Evolutionary conservation across 2,888 invertebrate genomes (phyloP).

Genomic region (Parthenolecanium corni): DNA sequence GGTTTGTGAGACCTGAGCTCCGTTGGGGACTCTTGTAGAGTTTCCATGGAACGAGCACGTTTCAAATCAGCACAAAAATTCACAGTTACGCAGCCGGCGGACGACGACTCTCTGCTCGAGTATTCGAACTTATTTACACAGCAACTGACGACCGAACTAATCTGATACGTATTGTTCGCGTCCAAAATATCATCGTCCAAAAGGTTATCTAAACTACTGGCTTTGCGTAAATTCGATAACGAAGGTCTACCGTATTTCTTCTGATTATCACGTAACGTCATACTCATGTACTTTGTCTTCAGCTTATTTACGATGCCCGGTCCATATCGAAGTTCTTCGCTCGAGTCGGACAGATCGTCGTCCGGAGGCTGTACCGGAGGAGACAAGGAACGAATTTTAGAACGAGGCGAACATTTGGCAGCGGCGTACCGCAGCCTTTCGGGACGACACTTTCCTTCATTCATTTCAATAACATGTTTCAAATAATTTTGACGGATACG

Average conservation of each 20-base stretch:
- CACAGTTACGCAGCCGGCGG: conserved; percentile 29
- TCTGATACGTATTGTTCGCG: conserved; percentile 1
- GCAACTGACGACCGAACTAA: conserved; percentile 20
- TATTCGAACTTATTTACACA: conserved; percentile 25
- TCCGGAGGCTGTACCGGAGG: conserved; percentile 37
- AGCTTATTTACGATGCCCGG: conserved; percentile 83
- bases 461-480: conserved; percentile 25
- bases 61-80: conserved; percentile 51
- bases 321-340: conserved; percentile 76
- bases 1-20: neutral
- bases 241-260: conserved; percentile 51
- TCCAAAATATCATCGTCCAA: conserved; percentile 49
- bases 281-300: conserved; percentile 72
- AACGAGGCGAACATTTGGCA: neutral
- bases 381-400: conserved; percentile 15
- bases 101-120: conserved; percentile 22
- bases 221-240: conserved; percentile 58
- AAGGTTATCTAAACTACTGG: conserved; percentile 72
- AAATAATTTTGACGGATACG: conserved; percentile 18
- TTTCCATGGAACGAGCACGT: conserved; percentile 75
- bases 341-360: conserved; percentile 42
- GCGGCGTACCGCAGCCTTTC: neutral
- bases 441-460: conserved; percentile 18
- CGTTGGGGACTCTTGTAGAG: conserved; percentile 47
- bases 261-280: conserved; percentile 65